Evolutionary conservation across 2,113 vertebrate species (phyloP).

Genomic region (Daphoenositta chrysoptera): DNA sequence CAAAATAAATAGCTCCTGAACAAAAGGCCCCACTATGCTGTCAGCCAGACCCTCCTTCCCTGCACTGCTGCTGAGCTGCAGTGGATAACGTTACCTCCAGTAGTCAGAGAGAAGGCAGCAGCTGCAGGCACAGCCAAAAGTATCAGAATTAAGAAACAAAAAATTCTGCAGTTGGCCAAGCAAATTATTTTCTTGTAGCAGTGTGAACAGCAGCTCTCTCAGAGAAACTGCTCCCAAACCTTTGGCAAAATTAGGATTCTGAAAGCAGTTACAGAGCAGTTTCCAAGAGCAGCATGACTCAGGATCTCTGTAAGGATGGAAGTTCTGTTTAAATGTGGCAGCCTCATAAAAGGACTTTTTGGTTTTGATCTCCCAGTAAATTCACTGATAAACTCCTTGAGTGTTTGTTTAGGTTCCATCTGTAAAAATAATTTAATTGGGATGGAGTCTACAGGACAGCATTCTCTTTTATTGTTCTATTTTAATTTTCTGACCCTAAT

Average conservation of each 20-base stretch:
- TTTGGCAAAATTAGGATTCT: background rate
- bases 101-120: background rate
- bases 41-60: background rate
- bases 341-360: background rate
- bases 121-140: background rate
- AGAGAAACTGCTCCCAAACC: background rate
- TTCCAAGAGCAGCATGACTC: background rate
- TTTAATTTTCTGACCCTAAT: conserved; percentile 23
- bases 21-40: conserved; percentile 6
- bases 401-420: background rate
- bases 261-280: background rate
- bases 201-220: background rate
- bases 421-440: background rate
- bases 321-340: background rate
- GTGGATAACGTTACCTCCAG: background rate
- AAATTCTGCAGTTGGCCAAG: background rate
- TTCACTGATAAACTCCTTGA: background rate
- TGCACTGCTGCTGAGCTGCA: background rate
- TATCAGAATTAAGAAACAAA: background rate
- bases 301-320: background rate
- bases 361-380: background rate
- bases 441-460: background rate
- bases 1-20: background rate
- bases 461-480: background rate
- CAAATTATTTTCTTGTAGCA: conserved; percentile 35